A percentile compares a stretch with the other conserved stretches of the same genome.
phyloP scores from a whole-genome alignment of 1,140 invertebrate species.

The Ooceraea biroi region DNA sequence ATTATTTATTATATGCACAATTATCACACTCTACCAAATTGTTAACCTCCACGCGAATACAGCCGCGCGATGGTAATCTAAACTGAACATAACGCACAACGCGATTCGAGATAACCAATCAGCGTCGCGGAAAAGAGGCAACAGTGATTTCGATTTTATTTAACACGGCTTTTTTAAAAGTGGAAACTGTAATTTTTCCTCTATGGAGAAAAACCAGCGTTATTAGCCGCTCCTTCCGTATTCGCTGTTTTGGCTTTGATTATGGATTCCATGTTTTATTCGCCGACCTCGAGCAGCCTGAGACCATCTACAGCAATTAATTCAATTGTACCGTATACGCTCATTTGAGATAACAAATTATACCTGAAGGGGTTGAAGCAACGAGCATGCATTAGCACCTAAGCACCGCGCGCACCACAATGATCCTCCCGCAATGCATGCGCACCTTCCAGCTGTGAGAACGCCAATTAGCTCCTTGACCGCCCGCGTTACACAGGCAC shows the following conservation, averaged over 20 bases:
- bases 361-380: constrained; percentile 32
- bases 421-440: constrained; percentile 35
- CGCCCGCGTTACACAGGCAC: constrained; percentile 16
- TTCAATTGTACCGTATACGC: constrained; percentile 12
- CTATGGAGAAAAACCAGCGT: background rate
- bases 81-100: too few species aligned
- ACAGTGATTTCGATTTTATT: too few species aligned
- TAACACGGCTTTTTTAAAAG: too few species aligned
- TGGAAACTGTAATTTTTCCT: background rate
- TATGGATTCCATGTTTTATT: background rate
- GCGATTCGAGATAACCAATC: too few species aligned
- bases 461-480: constrained; percentile 32
- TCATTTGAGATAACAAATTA: constrained; percentile 48
- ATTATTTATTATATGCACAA: too few species aligned
- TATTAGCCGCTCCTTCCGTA: background rate
- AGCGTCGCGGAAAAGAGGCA: too few species aligned
- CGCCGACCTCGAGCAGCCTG: background rate
- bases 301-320: too few species aligned
- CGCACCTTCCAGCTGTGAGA: background rate
- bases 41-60: too few species aligned
- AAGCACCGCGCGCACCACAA: background rate
- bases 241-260: constrained; percentile 13
- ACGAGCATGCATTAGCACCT: constrained; percentile 50
- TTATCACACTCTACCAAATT: too few species aligned
- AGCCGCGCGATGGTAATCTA: too few species aligned